phyloP scores from a whole-genome alignment of 2,113 vertebrate genomes.

The Phylloscopus trochilus region DNA sequence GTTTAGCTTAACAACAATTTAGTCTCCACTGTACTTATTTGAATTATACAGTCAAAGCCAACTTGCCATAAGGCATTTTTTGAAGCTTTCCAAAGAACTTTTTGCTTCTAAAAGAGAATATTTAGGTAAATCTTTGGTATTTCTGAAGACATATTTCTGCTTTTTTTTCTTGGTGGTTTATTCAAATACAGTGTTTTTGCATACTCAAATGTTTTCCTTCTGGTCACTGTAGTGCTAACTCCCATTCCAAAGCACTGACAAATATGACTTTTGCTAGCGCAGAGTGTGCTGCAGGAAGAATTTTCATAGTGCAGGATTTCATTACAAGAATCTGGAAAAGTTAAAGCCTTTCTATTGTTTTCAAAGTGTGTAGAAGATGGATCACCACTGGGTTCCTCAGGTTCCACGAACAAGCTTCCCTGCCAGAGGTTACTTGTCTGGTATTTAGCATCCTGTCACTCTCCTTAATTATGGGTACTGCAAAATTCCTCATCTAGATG shows the following conservation, averaged over 20 bases:
- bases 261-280: not conserved
- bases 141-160: not conserved
- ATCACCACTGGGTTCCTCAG: not conserved
- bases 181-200: not conserved
- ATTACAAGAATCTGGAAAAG: not conserved
- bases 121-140: not conserved
- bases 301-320: not conserved
- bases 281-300: not conserved
- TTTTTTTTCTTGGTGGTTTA: not conserved
- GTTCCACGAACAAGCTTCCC: not conserved
- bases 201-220: not conserved
- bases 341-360: not conserved
- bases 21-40: not conserved
- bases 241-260: not conserved
- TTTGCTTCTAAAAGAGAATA: not conserved
- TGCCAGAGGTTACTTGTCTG: not conserved
- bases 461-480: not conserved
- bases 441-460: not conserved
- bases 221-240: not conserved
- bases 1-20: not conserved
- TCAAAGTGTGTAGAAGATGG: not conserved
- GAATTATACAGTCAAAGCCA: not conserved
- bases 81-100: not conserved
- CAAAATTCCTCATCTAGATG: not conserved
- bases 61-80: not conserved